phyloP scores from a whole-genome alignment of 2,888 invertebrate species.

The Chesias legatella region DNA sequence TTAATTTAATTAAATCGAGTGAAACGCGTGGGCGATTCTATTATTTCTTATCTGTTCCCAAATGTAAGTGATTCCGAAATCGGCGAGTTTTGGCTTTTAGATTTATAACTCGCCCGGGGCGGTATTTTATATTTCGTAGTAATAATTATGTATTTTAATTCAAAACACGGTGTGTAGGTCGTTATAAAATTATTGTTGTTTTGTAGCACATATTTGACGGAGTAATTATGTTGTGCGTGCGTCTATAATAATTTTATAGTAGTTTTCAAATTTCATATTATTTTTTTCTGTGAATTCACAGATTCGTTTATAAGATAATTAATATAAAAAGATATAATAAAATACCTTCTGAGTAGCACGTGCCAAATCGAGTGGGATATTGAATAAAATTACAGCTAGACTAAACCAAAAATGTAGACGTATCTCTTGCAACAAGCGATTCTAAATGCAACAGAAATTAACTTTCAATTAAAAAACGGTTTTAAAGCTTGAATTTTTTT shows the following conservation, averaged over 20 bases:
- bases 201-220: conserved; percentile 24
- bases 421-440: no score
- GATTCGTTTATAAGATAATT: no score
- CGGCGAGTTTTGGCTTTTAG: conserved; percentile 46
- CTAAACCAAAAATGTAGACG: no score
- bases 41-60: conserved; percentile 41
- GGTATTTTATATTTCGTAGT: conserved; percentile 37
- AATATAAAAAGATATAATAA: no score
- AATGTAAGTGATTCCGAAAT: conserved; percentile 48
- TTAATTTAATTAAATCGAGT: conserved; percentile 62
- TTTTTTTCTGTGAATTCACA: no score
- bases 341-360: no score
- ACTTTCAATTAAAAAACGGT: no score
- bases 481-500: no score
- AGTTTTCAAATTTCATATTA: no score
- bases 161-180: conserved; percentile 40
- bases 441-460: no score
- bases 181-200: conserved; percentile 40
- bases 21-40: conserved; percentile 45
- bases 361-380: no score
- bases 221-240: conserved; percentile 8
- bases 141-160: conserved; percentile 43
- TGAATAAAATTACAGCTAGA: no score
- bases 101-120: conserved; percentile 54
- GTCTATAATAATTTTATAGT: neutral